Base-by-base conservation (phyloP, 2,113 vertebrate species). In the Orcinus orca region DNA sequence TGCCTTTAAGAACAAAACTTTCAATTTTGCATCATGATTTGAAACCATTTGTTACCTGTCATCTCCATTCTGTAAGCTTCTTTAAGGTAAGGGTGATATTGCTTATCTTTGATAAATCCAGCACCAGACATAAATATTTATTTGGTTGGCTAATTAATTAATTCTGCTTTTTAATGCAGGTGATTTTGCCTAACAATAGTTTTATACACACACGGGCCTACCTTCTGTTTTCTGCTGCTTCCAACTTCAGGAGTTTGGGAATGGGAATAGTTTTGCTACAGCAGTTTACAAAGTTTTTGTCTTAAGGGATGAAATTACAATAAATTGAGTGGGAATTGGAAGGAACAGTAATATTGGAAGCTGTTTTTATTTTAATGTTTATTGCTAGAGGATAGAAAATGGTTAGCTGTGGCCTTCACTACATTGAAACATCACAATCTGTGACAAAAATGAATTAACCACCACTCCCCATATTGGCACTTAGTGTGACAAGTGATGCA, bases 331-430 rank as follows among this genome's bases (percentile, higher is more conserved):
- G n/a, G 50, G 10, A 95, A 62, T 17, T 86, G 33, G 41, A 95
- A 84, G 65, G 71, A 62, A 44, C 29, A 53, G 26, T 82, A 81
- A 67, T 62, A 82, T 50, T 50, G 38, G 44, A 53, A 1, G 3
- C 33, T 86, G 8, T 33, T 90, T 92, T 93, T 92, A 58, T 92
- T 84, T 96, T 71, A 79, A 29, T 67, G 6, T 76, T 71, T 84
- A 0, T 77, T 58, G 31, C 29, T 53, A n/a, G 13, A 94, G 15
- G 65, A 53, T n/a, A 82, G 50, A 26, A 50, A 73, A 44, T 47
- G 12, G 20, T 86, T 20, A 81, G 20, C 47, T 53, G 2, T 94
- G 67, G 26, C 36, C 14, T 21, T 53, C 15, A 9, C 36, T 86
- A 26, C 25, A n/a, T 25, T 23, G 33, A 68, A 25, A 47, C 26